Percentiles rank a stretch among this genome's conserved stretches.
Evolutionary conservation across 2,113 vertebrate species (phyloP).

Genomic region (Sakesphorus luctuosus): DNA sequence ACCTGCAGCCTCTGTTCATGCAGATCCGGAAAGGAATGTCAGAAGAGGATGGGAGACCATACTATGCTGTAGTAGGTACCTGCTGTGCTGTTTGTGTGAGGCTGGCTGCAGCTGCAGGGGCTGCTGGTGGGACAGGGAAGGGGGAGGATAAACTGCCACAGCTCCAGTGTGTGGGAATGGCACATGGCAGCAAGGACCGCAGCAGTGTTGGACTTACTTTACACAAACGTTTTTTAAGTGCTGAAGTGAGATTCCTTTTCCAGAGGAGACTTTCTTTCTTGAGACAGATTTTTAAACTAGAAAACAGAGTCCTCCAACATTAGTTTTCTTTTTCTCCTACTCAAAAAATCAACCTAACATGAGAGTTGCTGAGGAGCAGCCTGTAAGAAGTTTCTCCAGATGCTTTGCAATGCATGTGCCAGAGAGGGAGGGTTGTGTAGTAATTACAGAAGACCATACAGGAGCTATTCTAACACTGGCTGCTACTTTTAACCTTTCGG

Average conservation of each 20-base stretch:
- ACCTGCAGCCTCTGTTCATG: conserved; percentile 90
- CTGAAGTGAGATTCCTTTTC: background rate
- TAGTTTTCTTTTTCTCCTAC: background rate
- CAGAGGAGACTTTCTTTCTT: background rate
- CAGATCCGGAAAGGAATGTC: conserved; percentile 89
- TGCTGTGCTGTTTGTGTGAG: background rate
- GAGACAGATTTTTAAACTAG: background rate
- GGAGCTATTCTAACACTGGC: background rate
- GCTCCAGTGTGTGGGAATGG: background rate
- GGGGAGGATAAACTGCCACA: background rate
- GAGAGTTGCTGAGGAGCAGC: background rate
- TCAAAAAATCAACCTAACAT: background rate
- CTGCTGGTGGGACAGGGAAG: background rate
- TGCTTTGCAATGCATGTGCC: background rate
- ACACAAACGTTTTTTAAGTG: background rate
- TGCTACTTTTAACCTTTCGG: background rate
- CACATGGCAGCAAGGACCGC: background rate
- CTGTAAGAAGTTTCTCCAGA: background rate
- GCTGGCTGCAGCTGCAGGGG: background rate
- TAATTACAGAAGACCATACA: background rate
- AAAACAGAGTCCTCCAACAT: background rate
- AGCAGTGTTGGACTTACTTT: background rate
- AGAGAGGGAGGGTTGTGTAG: background rate
- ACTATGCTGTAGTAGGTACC: conserved; percentile 86
- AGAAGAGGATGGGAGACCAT: conserved; percentile 81